Conservation (phyloP, 2,797 vertebrate genomes). For the Neosalanx taihuensis region DNA sequence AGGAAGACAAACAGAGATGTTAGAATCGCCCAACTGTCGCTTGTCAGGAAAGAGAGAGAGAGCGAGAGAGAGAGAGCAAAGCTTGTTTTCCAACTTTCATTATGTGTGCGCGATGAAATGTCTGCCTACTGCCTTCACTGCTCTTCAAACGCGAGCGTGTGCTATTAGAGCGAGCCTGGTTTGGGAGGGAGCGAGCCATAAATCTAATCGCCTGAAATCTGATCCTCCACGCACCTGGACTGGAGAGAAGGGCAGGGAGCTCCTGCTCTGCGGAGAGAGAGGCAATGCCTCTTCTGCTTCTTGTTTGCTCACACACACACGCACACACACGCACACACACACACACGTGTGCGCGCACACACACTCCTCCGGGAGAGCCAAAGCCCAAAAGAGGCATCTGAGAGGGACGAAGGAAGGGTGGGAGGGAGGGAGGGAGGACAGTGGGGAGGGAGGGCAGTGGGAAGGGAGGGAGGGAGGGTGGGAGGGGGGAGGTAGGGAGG, state of each 20-base stretch:
- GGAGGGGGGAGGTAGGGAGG: conserved; percentile 26
- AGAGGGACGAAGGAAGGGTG: conserved; percentile 25
- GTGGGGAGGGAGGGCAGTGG: too few species aligned
- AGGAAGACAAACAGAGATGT: not conserved
- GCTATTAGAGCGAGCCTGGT: conserved; percentile 34
- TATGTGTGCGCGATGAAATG: conserved; percentile 54
- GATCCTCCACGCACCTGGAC: conserved; percentile 66
- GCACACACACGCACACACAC: conserved; percentile 15
- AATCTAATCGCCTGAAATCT: conserved; percentile 60
- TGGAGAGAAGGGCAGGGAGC: conserved; percentile 32
- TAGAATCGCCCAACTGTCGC: not conserved
- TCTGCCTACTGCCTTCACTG: conserved; percentile 14
- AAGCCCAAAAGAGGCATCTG: conserved; percentile 41
- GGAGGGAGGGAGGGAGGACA: too few species aligned
- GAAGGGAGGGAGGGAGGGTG: too few species aligned
- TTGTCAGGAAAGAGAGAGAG: not conserved
- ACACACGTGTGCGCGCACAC: conserved; percentile 29
- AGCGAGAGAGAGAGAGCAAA: conserved; percentile 28
- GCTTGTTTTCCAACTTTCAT: conserved; percentile 59
- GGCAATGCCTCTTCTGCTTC: conserved; percentile 32
- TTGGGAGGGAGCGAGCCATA: conserved; percentile 49
- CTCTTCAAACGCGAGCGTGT: conserved; percentile 51
- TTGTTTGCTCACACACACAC: conserved; percentile 50
- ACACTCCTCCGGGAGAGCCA: conserved; percentile 18
- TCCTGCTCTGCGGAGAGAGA: conserved; percentile 19